These are phyloP conservation scores for Mesorhabditis spiculigera DNA, from an alignment of 2,888 invertebrate genomes.

Conservation along the genomic window DNA sequence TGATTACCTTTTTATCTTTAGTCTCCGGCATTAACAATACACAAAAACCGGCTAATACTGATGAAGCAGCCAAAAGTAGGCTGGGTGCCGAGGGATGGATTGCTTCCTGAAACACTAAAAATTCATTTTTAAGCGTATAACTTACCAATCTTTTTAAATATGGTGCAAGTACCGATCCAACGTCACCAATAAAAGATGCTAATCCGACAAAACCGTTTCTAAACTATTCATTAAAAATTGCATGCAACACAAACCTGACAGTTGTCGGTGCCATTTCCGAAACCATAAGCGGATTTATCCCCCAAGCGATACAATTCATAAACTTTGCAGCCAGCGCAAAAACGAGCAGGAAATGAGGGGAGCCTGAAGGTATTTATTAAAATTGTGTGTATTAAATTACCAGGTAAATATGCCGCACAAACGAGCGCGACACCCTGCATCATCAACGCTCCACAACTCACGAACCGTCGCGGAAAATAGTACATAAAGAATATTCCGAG, in stretches of 20 bases:
- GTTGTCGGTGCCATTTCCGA: slow-evolving; percentile 37
- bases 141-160: slow-evolving; percentile 49
- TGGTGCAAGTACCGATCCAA: slow-evolving; percentile 52
- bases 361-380: slow-evolving; percentile 17
- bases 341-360: slow-evolving; percentile 26
- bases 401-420: slow-evolving; percentile 17
- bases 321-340: slow-evolving; percentile 50
- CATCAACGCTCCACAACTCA: slow-evolving; percentile 9
- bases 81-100: slow-evolving; percentile 42
- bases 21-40: slow-evolving; percentile 48
- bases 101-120: slow-evolving; percentile 22
- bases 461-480: slow-evolving; percentile 21
- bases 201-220: slow-evolving; percentile 50
- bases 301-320: slow-evolving; percentile 51
- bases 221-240: slow-evolving; percentile 23
- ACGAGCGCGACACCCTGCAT: slow-evolving; percentile 25
- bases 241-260: not conserved
- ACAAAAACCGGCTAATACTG: slow-evolving; percentile 39
- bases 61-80: slow-evolving; percentile 36
- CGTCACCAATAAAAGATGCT: slow-evolving; percentile 48
- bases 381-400: slow-evolving; percentile 9
- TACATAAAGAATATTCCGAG: slow-evolving; percentile 29
- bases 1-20: slow-evolving; percentile 35
- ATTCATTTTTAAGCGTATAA: slow-evolving; percentile 1
- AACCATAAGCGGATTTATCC: slow-evolving; percentile 43